phyloP scores from a whole-genome alignment of 1,140 invertebrate genomes.

The Varroa destructor region DNA sequence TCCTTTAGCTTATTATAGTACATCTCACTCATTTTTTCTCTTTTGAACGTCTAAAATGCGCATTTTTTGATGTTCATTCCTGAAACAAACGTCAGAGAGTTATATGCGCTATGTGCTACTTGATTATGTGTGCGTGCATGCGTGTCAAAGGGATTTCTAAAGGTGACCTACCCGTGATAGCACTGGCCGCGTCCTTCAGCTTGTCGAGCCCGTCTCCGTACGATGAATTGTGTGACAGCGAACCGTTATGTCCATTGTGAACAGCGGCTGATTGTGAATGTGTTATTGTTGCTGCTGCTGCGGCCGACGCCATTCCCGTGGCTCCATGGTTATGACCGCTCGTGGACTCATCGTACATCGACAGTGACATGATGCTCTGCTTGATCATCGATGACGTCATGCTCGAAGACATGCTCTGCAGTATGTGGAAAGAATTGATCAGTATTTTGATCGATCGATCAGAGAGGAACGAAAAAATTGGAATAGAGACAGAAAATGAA shows the following conservation, averaged over 20 bases:
- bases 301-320: too few species aligned
- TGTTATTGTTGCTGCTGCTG: too few species aligned
- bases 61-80: too few species aligned
- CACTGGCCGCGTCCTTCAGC: slow-evolving; percentile 8
- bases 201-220: slow-evolving; percentile 26
- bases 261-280: not conserved
- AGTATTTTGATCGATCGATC: not conserved
- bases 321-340: not conserved
- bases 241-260: slow-evolving; percentile 14
- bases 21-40: too few species aligned
- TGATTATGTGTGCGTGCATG: too few species aligned
- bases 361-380: slow-evolving; percentile 15
- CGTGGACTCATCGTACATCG: slow-evolving; percentile 25
- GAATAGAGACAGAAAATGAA: not conserved
- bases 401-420: slow-evolving; percentile 39
- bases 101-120: too few species aligned
- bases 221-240: slow-evolving; percentile 21
- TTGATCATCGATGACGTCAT: slow-evolving; percentile 37
- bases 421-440: not conserved
- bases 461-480: not conserved
- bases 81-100: too few species aligned
- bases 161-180: slow-evolving; percentile 3
- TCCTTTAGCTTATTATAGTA: too few species aligned
- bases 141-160: too few species aligned
- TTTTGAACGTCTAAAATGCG: too few species aligned